These are phyloP conservation scores for Misgurnus anguillicaudatus DNA, from an alignment of 2,113 vertebrate genomes.

Conservation along the genomic window DNA sequence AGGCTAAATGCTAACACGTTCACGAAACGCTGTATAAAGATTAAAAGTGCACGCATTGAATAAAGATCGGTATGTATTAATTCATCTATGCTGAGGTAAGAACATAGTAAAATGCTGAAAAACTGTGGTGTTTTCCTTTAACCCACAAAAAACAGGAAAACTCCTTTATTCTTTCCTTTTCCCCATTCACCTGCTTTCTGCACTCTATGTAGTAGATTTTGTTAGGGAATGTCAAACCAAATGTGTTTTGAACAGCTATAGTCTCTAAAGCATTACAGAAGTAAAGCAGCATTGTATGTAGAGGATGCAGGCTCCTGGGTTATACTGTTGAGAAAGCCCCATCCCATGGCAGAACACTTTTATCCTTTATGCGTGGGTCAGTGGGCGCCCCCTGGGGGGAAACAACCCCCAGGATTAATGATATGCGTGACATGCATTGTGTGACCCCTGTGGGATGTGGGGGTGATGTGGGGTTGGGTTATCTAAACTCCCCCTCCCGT, in stretches of 20 bases:
- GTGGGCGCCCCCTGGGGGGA: conserved; percentile 81
- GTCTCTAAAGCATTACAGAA: conserved; percentile 5
- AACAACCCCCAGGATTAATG: conserved; percentile 85
- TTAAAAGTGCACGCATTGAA: no score
- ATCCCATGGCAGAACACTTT: conserved; percentile 72
- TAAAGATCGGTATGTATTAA: no score
- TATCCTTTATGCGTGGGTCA: conserved; percentile 86
- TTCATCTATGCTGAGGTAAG: no score
- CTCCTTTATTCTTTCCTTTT: neutral
- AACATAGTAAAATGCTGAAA: no score
- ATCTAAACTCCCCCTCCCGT: conserved; percentile 39
- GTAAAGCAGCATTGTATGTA: conserved; percentile 44
- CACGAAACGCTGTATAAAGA: no score
- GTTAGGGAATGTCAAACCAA: neutral
- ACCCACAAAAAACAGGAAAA: no score
- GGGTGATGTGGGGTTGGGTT: conserved; percentile 58
- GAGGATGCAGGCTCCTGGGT: conserved; percentile 43
- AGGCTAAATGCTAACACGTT: no score
- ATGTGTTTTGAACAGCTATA: no score
- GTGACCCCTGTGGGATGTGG: conserved; percentile 59
- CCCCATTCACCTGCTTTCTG: neutral
- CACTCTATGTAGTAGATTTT: neutral
- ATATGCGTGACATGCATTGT: conserved; percentile 84
- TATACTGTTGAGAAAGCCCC: neutral
- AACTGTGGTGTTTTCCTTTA: no score